These are phyloP conservation scores for Apostichopus californicus DNA, from an alignment of 35 echinoderm and acorn worm genomes.

Conservation along the genomic window DNA sequence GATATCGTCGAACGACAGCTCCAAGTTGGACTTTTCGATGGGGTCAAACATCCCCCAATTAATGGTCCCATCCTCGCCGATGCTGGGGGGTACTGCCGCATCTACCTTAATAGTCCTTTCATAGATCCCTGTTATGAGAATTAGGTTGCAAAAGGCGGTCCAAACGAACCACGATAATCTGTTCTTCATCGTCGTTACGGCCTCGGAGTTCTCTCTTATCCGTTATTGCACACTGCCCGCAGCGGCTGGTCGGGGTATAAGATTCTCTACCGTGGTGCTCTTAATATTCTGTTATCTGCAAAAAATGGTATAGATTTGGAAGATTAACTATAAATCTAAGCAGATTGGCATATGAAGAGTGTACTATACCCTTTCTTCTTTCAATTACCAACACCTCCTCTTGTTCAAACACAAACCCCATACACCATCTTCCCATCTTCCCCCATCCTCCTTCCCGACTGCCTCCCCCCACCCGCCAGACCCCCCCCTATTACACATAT, in stretches of 20 bases:
- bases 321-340: too few species aligned
- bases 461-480: too few species aligned
- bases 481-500: too few species aligned
- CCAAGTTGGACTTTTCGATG: not conserved
- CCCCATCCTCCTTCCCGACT: too few species aligned
- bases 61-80: not conserved
- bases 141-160: not conserved
- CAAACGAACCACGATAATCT: not conserved
- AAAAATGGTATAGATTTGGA: too few species aligned
- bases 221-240: conserved; percentile 35
- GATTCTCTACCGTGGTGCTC: too few species aligned
- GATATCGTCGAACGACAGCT: not conserved
- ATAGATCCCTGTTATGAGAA: not conserved
- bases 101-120: not conserved
- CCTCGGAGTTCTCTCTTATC: not conserved
- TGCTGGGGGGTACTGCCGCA: not conserved
- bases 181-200: not conserved
- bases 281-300: too few species aligned
- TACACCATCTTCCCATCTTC: too few species aligned
- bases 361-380: too few species aligned
- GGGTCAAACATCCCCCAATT: conserved; percentile 22
- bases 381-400: too few species aligned
- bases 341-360: too few species aligned
- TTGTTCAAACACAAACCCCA: too few species aligned
- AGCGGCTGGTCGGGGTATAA: not conserved